Evolutionary conservation across 2,888 invertebrate genomes (phyloP), one percentile per base, ranked within the genome.

Genomic region (Podotricha telesiphe): DNA sequence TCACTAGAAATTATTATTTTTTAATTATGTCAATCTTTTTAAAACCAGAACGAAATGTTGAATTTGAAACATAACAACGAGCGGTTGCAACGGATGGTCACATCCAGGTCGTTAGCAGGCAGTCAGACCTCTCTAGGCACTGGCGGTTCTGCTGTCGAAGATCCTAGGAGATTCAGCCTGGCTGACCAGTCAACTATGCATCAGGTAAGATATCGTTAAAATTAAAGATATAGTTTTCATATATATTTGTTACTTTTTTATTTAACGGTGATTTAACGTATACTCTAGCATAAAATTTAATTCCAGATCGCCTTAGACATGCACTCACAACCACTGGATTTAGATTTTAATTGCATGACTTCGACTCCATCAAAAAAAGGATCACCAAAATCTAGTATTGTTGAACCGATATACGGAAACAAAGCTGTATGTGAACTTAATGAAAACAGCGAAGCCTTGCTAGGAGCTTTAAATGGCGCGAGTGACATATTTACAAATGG

Each of bases 31-130:
- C 6, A 28, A n/a, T 28, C 6, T 37, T 37, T 58, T 58, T 40
- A 2, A 1, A 17, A 59, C 8, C 19, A 58, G 97, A 97, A 96
- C 86, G 99, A 99, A 92, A 99, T 99, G 98, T 94, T 98, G 82
- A 98, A 97, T 82, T 93, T 99, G 79, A 99, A 99, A 86, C 98
- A 99, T 80, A 99, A 99, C 89, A 99, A 99, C 86, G 98, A 99
- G 85, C 94, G 99, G 34, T 94, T 99, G 0, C 98, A 98, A 83
- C 95, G 97, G 80, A 92, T 99, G 84, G 98, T 99, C 66, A 95
- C 95, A 73, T 95, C 94, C 71, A 91, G 95, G 48, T 95, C 95
- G 0, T 80, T 95, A 71, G 95, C 94, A 6, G 95, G 95, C 19
- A 95, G 95, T 67, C 94, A 95, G 76, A 94, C 87, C 50, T 95